Conservation (phyloP, 2,113 vertebrate species). For the Passer domesticus region DNA sequence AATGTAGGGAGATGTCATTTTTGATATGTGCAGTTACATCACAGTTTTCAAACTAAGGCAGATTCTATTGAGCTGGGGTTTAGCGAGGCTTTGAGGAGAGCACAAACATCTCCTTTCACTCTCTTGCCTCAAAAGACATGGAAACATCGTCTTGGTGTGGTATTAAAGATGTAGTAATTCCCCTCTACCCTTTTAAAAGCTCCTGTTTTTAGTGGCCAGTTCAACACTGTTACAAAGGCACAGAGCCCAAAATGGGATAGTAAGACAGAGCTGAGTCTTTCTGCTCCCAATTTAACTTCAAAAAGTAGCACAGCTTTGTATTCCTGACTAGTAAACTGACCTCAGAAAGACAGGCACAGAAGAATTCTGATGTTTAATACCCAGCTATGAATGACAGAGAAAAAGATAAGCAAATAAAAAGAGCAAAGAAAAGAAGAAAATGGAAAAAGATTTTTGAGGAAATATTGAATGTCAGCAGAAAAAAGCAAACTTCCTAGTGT, state of each 20-base stretch:
- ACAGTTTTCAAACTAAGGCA: neutral
- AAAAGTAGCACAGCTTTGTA: neutral
- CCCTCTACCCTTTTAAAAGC: no score
- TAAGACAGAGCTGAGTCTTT: neutral
- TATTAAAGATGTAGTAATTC: neutral
- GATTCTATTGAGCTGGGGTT: neutral
- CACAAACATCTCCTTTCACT: neutral
- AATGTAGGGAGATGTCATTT: neutral
- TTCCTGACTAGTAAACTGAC: neutral
- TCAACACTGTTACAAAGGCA: neutral
- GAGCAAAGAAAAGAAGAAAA: neutral
- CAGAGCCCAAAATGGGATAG: neutral
- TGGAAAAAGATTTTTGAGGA: neutral
- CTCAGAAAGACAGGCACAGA: neutral
- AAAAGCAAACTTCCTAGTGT: neutral
- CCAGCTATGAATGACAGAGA: neutral
- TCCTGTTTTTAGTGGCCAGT: neutral
- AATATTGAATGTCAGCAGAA: neutral
- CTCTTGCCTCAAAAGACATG: neutral
- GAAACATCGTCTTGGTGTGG: neutral
- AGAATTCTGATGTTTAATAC: neutral
- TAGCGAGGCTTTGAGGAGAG: neutral
- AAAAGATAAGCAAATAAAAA: neutral
- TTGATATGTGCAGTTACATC: neutral
- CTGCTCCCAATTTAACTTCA: neutral